A percentile compares a stretch with the other conserved stretches of the same genome.
phyloP scores from a whole-genome alignment of 1,140 invertebrate genomes.

The Drosophila prosaltans region DNA sequence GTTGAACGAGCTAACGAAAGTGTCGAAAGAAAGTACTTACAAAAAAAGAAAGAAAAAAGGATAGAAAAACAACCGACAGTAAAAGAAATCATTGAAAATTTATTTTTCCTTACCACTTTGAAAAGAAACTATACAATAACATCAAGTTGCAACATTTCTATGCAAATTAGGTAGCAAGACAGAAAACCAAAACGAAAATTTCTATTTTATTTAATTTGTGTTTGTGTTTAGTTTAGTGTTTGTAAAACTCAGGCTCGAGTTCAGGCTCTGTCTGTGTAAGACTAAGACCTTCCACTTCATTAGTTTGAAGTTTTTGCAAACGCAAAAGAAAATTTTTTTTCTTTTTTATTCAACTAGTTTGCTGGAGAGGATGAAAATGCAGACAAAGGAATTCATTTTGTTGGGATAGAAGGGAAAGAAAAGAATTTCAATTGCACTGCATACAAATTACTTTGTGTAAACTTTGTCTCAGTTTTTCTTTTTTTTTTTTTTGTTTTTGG shows the following conservation, averaged over 20 bases:
- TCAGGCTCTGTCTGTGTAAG: background rate
- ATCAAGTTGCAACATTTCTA: slow-evolving; percentile 25
- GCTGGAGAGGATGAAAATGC: slow-evolving; percentile 48
- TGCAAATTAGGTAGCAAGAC: slow-evolving; percentile 44
- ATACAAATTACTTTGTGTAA: slow-evolving; percentile 76
- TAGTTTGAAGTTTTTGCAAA: slow-evolving; percentile 58
- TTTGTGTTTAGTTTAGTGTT: slow-evolving; percentile 52
- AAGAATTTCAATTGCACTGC: slow-evolving; percentile 74
- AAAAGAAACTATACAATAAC: slow-evolving; percentile 23
- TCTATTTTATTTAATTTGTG: slow-evolving; percentile 57
- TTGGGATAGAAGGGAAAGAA: slow-evolving; percentile 38
- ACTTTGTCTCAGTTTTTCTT: slow-evolving; percentile 59
- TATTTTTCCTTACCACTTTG: slow-evolving; percentile 34
- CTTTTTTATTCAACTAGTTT: slow-evolving; percentile 47
- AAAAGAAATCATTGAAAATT: slow-evolving; percentile 34
- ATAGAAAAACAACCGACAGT: slow-evolving; percentile 14
- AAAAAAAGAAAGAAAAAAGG: slow-evolving; percentile 29
- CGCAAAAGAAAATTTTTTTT: slow-evolving; percentile 51
- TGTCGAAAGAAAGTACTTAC: slow-evolving; percentile 10
- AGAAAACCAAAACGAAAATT: slow-evolving; percentile 34
- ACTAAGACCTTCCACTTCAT: slow-evolving; percentile 59
- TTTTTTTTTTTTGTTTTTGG: slow-evolving; percentile 37
- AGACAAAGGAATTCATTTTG: slow-evolving; percentile 75
- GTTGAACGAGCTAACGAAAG: slow-evolving; percentile 27
- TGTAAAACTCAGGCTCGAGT: slow-evolving; percentile 29